Base-by-base conservation (phyloP, 2,888 invertebrate species). In the Rhagophthalmus giganteus region DNA sequence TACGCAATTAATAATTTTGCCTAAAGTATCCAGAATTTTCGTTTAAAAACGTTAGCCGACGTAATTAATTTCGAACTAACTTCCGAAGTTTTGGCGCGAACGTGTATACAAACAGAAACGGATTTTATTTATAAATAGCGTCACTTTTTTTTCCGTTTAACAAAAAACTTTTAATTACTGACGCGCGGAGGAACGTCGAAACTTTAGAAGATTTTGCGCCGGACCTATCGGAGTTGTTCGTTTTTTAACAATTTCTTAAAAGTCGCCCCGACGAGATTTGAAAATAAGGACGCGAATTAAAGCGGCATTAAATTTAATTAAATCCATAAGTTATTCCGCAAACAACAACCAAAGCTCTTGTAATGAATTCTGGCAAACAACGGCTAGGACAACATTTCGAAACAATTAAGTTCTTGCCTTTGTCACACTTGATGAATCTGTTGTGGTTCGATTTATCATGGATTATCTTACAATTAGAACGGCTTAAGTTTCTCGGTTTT, bases 351-450 rank as follows among this genome's bases (percentile, higher is more conserved):
- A 54, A 52, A 58, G 50, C 59, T 54, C 52, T 54, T 54, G 56
- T 59, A 63, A 60, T 59, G 57, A 59, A 60, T 60, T 60, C 49
- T 48, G 27, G 44, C 50, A 41, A 55, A 57, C 51, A 53, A 46
- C 50, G 50, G 40, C 45, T 46, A 50, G 62, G 62, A 64, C 61
- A 60, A 51, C 57, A 59, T 64, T 64, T 55, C 56, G 58, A 63
- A 67, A 65, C 67, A 67, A 67, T 66, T 62, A 63, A 63, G 63
- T 63, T 59, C 58, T 61, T 55, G 59, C 65, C 62, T 64, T 66
- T 66, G 64, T 65, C 62, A 58, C 63, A 59, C 59, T 60, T 65
- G 65, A 66, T 63, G 66, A 65, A 66, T 66, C 62, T 62, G 62
- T 64, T 65, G 64, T 60, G 61, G 63, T 60, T 61, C 62, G 62